Base-by-base conservation (phyloP, 37 sponge, comb jelly and placozoan species). In the Lycopodina hypogea region DNA sequence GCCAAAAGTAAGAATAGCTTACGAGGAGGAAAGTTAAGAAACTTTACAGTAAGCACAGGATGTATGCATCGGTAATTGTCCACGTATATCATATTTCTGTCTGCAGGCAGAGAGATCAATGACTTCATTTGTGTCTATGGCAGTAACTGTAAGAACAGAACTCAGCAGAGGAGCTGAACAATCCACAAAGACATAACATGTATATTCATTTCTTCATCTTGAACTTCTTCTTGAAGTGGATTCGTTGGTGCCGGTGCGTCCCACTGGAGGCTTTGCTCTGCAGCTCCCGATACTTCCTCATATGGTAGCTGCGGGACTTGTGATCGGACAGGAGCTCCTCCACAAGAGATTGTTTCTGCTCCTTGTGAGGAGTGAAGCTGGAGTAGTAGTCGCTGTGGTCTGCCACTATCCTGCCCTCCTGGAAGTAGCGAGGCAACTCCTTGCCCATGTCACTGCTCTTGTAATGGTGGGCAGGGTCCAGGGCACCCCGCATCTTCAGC, bases 361-460 rank as follows among this genome's bases (percentile, higher is more conserved):
- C 83, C 61, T 59, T 72, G 72, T 81, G 81, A 37, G 93, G 86
- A 23, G 85, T 79, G 1, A 89, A 34, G 28, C 83, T 57, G 30
- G 93, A 88, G 66, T 93, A 93, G 88, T 86, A 93, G 1, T 93
- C 93, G 23, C 69, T 80, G 32, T 89, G 86, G 14, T 89, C 93
- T 60, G 65, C 76, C 32, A 87, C 73, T 21, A 91, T 74, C 8
- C 77, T 32, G 0, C 90, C 90, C 61, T 82, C 84, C 77, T 93
- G 93, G 73, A 93, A 93, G 83, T 85, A 93, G 36, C 82, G 85
- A 28, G 93, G 89, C 6, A 74, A 59, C 37, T 82, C 57, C 72
- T 90, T 90, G 9, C 48, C 48, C 41, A 72, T 76, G 68, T 88
- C 86, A 15, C 48, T 78, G 23, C 50, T 71, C 55, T 88, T 93